A percentile compares a stretch with the other conserved stretches of the same genome.
phyloP scores from a whole-genome alignment of 2,888 invertebrate genomes.

The Drosophila leonis region DNA sequence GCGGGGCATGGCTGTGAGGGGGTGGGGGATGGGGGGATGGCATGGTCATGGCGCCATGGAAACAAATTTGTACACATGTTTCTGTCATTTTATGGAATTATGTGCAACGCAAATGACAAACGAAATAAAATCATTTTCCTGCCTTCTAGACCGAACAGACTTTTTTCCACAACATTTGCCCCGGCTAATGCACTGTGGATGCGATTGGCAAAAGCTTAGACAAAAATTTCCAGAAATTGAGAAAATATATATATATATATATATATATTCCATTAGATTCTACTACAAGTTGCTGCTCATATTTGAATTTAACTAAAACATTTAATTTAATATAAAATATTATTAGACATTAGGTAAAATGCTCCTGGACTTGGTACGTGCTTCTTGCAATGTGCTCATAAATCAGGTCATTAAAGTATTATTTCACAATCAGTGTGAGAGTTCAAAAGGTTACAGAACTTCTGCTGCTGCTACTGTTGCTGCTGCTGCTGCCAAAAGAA shows the following conservation, averaged over 20 bases:
- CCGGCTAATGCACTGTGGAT: conserved; percentile 38
- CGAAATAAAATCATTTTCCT: conserved; percentile 77
- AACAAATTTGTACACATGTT: conserved; percentile 82
- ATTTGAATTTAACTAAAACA: background rate
- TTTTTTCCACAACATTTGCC: conserved; percentile 59
- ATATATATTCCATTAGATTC: background rate
- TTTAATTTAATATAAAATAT: background rate
- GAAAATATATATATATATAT: background rate
- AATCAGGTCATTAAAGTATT: conserved; percentile 46
- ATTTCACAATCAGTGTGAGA: conserved; percentile 50
- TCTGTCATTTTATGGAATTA: conserved; percentile 81
- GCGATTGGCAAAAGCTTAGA: background rate
- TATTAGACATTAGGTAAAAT: conserved; percentile 1
- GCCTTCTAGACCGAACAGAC: conserved; percentile 46
- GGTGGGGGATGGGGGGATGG: background rate
- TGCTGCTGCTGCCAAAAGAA: conserved; percentile 18
- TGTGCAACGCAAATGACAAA: conserved; percentile 69
- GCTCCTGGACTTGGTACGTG: conserved; percentile 30
- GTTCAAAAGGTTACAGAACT: conserved; percentile 68
- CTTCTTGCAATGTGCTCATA: conserved; percentile 20
- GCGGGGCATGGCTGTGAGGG: background rate
- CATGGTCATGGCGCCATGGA: conserved; percentile 53
- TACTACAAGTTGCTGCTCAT: background rate
- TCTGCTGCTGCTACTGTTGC: conserved; percentile 34
- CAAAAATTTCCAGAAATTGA: conserved; percentile 1